Evolutionary conservation across 1,140 invertebrate genomes (phyloP).

Genomic region (Linepithema humile): DNA sequence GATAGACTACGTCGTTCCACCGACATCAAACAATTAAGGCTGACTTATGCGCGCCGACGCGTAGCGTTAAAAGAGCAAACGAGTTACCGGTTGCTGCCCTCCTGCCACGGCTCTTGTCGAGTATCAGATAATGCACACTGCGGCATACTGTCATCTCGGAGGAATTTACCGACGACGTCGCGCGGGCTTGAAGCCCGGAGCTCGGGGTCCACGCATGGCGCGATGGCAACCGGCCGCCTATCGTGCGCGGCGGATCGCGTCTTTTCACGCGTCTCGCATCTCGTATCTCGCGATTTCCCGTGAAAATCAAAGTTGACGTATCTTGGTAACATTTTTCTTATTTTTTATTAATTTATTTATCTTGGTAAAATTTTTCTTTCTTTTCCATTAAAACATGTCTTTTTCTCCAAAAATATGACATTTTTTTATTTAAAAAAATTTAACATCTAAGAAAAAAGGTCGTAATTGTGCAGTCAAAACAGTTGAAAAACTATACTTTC

Average conservation of each 20-base stretch:
- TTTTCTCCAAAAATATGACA: neutral
- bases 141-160: constrained; percentile 77
- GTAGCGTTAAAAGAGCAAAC: constrained; percentile 69
- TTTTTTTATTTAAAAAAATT: no score
- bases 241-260: constrained; percentile 54
- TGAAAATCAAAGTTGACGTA: constrained; percentile 39
- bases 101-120: constrained; percentile 30
- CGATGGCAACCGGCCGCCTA: neutral
- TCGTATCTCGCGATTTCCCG: constrained; percentile 49
- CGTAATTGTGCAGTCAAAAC: neutral
- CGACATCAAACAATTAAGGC: constrained; percentile 79
- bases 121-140: constrained; percentile 76
- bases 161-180: constrained; percentile 80
- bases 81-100: constrained; percentile 64
- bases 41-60: constrained; percentile 73
- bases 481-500: neutral
- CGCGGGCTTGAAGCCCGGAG: neutral
- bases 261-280: constrained; percentile 36
- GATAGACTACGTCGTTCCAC: neutral
- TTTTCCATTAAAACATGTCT: neutral
- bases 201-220: neutral
- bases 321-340: no score
- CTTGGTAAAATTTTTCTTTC: no score
- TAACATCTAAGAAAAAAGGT: neutral
- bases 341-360: no score